Evolutionary conservation across 2,113 vertebrate genomes (phyloP).

Genomic region (Aythya baeri): DNA sequence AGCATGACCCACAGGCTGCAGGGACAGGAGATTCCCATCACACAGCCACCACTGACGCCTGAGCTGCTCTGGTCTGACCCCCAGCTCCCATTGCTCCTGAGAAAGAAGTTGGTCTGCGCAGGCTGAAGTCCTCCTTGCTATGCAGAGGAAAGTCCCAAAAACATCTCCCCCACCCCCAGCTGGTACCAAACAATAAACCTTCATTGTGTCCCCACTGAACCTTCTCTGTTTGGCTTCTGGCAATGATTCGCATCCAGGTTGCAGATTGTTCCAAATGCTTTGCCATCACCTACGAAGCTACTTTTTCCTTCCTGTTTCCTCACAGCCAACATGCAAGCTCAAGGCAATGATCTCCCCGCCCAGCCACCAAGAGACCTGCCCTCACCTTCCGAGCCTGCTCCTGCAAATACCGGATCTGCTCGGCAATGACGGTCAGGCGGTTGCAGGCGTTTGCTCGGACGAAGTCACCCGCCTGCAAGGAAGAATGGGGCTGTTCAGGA

Average conservation of each 20-base stretch:
- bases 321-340: fast-evolving
- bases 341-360: neutral
- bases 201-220: neutral
- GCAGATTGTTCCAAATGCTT: neutral
- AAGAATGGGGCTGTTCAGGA: neutral
- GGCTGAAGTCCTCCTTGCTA: neutral
- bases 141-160: neutral
- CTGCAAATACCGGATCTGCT: slow-evolving; percentile 92
- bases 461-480: slow-evolving; percentile 86
- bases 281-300: neutral
- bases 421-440: slow-evolving; percentile 88
- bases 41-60: neutral
- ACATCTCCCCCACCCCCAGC: neutral
- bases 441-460: slow-evolving; percentile 91
- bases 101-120: neutral
- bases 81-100: neutral
- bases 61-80: fast-evolving
- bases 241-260: neutral
- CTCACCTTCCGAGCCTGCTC: slow-evolving; percentile 92
- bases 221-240: neutral
- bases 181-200: neutral
- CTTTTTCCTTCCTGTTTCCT: neutral
- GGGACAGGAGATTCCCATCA: neutral
- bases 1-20: fast-evolving
- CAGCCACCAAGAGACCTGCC: fast-evolving